Base-by-base conservation (phyloP, 1,140 invertebrate genomes). In the Seison nebaliae region DNA sequence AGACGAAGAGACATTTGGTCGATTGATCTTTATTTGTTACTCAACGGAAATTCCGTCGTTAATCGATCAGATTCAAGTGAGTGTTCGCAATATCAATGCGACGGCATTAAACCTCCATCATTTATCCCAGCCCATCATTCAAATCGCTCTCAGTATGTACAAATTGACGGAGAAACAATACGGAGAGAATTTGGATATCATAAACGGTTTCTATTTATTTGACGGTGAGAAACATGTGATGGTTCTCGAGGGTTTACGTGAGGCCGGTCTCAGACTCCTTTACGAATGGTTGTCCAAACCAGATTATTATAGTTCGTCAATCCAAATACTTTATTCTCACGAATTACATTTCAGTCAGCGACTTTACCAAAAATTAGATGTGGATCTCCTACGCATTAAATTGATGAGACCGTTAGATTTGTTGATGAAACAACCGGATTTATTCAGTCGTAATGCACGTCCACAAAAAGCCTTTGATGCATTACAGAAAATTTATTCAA, bases 361-460 rank as follows among this genome's bases (percentile, higher is more conserved):
- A n/a, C 44, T 59, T 19, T 59, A 58, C 29, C 50, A 49, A 1
- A 43, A 51, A 5, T 42, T 59, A 5, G 55, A 57, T 44, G 52
- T 56, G 6, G 54, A 58, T 36, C 28, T 59, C 19, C 49, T 49
- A 43, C 45, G 52, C 9, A 46, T 59, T 3, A 57, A 58, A 39
- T 47, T 59, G 2, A 51, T 55, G 40, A 53, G 55, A 36, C 53
- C 57, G 3, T 44, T 59, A 12, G 35, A 38, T 6, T 26, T 48
- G 17, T 57, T 59, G 30, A 45, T 54, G 11, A 45, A 49, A 21
- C 55, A 59, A 43, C 52, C 55, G 5, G 36, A 57, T 19, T 43
- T 59, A 15, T 59, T 54, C 30, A 46, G 58, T 18, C 47, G 57
- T 30, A 55, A 59, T 43, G 55, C 57, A 52, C 49, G 55, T 17